Evolutionary conservation across 2,113 vertebrate genomes (phyloP).

Genomic region (Hemibagrus wyckioides): DNA sequence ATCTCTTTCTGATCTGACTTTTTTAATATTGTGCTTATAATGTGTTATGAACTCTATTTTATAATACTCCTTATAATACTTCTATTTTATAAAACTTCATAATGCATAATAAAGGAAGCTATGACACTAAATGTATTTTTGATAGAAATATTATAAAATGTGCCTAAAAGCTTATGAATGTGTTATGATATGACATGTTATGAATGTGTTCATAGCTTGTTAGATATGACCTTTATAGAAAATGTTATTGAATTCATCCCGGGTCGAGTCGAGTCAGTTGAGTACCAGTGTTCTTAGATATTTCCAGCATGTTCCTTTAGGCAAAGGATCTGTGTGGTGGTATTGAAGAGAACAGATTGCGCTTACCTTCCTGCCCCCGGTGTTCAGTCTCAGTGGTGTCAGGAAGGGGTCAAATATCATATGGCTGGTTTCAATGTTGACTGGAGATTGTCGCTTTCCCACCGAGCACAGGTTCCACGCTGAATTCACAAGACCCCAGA

Average conservation of each 20-base stretch:
- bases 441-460: slow-evolving; percentile 95
- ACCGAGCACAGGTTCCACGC: slow-evolving; percentile 99
- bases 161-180: neutral
- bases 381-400: slow-evolving; percentile 93
- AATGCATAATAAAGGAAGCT: neutral
- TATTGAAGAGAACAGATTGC: slow-evolving; percentile 15
- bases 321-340: neutral
- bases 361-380: slow-evolving; percentile 93
- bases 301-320: neutral
- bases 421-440: slow-evolving; percentile 99
- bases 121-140: neutral
- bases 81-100: neutral
- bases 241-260: neutral
- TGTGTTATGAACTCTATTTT: neutral
- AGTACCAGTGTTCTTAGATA: neutral
- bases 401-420: slow-evolving; percentile 99
- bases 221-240: neutral
- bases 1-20: neutral
- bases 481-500: slow-evolving; percentile 99
- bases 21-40: neutral
- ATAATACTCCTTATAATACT: no score
- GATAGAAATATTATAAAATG: neutral
- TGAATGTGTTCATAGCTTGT: neutral
- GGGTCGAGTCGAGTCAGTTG: neutral
- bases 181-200: neutral